Percentiles rank a stretch among this genome's conserved stretches.
Evolutionary conservation across 2,797 vertebrate species (phyloP).

Genomic region (Silurus lanzhouensis): DNA sequence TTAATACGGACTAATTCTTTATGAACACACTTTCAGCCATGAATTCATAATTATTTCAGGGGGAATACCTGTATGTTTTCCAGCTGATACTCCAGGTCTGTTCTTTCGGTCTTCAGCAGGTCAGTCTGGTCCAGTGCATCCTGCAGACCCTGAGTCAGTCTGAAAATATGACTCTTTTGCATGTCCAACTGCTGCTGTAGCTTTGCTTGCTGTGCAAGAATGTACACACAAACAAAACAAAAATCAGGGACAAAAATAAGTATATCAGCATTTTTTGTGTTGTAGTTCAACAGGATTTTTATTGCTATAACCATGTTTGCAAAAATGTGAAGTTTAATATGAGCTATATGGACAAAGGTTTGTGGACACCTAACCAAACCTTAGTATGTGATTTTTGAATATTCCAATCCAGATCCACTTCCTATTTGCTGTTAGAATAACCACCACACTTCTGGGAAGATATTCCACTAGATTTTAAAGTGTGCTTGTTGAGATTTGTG

Average conservation of each 20-base stretch:
- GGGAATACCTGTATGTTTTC: slow-evolving; percentile 64
- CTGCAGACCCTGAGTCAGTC: slow-evolving; percentile 94
- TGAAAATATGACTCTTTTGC: slow-evolving; percentile 97
- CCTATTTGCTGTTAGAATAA: too few species aligned
- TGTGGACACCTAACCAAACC: too few species aligned
- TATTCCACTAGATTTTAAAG: too few species aligned
- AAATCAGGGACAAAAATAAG: not conserved
- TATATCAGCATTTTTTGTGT: not conserved
- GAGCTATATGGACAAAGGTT: too few species aligned
- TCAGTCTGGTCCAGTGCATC: slow-evolving; percentile 95
- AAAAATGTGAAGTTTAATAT: too few species aligned
- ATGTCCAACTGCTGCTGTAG: slow-evolving; percentile 98
- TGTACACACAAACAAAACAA: slow-evolving; percentile 6
- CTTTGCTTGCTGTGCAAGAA: slow-evolving; percentile 84
- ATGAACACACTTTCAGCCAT: not conserved
- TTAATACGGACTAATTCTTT: not conserved
- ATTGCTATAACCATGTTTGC: too few species aligned
- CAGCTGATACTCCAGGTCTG: slow-evolving; percentile 83
- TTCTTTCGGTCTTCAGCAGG: slow-evolving; percentile 94
- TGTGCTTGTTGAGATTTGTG: too few species aligned
- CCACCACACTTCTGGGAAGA: too few species aligned
- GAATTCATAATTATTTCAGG: not conserved
- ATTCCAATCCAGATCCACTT: too few species aligned
- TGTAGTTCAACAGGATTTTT: too few species aligned
- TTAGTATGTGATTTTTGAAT: too few species aligned